A percentile compares a stretch with the other conserved stretches of the same genome.
Conservation (phyloP, 2,888 invertebrate genomes). For the Drosophila imparisetae region DNA sequence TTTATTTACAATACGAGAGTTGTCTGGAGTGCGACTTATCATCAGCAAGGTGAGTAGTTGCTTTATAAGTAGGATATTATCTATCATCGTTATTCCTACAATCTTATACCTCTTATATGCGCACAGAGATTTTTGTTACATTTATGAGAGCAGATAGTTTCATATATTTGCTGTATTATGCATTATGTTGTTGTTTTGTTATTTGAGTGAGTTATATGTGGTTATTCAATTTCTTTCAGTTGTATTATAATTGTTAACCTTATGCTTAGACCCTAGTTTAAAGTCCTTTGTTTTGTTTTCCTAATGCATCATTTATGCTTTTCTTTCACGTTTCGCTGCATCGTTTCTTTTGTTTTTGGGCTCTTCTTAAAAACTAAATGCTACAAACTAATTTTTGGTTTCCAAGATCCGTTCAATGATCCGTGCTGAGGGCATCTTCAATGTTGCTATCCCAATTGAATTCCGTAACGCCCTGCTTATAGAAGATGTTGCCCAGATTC, state of each 20-base stretch:
- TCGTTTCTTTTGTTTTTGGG: constrained; percentile 17
- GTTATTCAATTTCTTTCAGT: constrained; percentile 28
- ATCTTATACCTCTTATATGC: constrained; percentile 18
- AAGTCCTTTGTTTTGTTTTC: constrained; percentile 73
- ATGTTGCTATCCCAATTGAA: constrained; percentile 95
- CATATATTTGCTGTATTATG: neutral
- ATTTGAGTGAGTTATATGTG: constrained; percentile 41
- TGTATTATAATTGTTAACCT: constrained; percentile 44
- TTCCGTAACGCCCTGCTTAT: constrained; percentile 90
- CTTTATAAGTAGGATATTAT: constrained; percentile 24
- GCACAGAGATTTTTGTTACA: constrained; percentile 50
- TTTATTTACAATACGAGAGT: constrained; percentile 61
- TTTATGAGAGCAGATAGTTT: constrained; percentile 43
- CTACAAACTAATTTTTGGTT: constrained; percentile 72
- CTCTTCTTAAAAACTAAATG: constrained; percentile 49
- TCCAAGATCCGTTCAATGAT: constrained; percentile 76
- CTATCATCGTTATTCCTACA: constrained; percentile 29
- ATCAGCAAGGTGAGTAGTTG: constrained; percentile 38
- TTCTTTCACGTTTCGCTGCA: constrained; percentile 34
- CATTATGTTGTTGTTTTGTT: constrained; percentile 20
- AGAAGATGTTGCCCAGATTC: constrained; percentile 92
- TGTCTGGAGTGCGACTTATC: constrained; percentile 35
- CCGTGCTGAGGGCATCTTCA: constrained; percentile 87
- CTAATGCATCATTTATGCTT: constrained; percentile 35
- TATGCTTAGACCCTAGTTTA: constrained; percentile 71